Percentiles rank a stretch among this genome's conserved stretches.
Conservation (phyloP, 2,113 vertebrate genomes). For the Gymnogyps californianus region DNA sequence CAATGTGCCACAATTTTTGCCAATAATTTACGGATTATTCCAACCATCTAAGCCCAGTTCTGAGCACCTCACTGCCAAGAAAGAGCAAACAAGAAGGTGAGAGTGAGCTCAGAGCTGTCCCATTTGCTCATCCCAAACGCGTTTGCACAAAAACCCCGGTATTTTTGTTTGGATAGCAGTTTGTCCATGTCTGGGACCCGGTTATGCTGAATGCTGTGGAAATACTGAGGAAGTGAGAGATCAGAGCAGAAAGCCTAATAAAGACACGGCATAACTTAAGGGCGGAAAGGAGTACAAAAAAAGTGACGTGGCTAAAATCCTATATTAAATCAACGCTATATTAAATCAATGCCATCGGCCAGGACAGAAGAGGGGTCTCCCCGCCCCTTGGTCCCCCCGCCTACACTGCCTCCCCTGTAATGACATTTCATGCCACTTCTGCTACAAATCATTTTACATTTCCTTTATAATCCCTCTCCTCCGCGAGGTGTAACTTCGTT, state of each 20-base stretch:
- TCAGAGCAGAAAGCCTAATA: not conserved
- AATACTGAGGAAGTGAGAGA: not conserved
- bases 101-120: not conserved
- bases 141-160: rapidly evolving
- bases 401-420: not conserved
- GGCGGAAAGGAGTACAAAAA: not conserved
- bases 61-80: not conserved
- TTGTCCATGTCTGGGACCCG: not conserved
- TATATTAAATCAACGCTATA: rapidly evolving
- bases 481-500: not conserved
- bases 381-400: not conserved
- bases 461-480: not conserved
- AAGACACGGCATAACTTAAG: not conserved
- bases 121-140: not conserved
- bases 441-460: not conserved
- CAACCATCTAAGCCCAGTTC: rapidly evolving
- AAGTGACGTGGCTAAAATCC: not conserved
- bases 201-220: not conserved
- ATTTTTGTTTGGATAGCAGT: not conserved
- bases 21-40: not conserved
- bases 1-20: rapidly evolving
- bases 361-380: not conserved
- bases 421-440: not conserved
- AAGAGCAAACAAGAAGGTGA: not conserved
- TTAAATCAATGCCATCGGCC: not conserved